phyloP scores from a whole-genome alignment of 2,888 invertebrate genomes.

The Ophioninae sp. region DNA sequence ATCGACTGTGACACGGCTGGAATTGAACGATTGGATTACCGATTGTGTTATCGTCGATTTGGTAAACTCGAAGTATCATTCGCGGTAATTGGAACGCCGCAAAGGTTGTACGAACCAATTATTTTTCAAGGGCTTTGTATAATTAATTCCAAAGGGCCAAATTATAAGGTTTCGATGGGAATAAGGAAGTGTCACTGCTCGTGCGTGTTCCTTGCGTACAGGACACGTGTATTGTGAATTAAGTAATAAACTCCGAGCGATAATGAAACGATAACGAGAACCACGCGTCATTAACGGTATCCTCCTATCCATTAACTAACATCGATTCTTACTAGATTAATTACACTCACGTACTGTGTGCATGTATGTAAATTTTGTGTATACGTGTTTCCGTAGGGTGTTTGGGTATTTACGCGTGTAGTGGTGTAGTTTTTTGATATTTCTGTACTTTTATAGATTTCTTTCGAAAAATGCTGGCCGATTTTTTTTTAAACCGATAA shows the following conservation, averaged over 20 bases:
- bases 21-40: neutral
- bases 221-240: neutral
- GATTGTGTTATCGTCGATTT: neutral
- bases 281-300: slow-evolving; percentile 58
- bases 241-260: slow-evolving; percentile 49
- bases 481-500: too few species aligned
- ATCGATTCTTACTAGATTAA: slow-evolving; percentile 52
- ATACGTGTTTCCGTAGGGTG: slow-evolving; percentile 36
- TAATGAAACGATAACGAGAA: slow-evolving; percentile 54
- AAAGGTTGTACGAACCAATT: slow-evolving; percentile 10
- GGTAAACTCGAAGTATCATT: neutral
- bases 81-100: neutral
- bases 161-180: neutral
- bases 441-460: slow-evolving; percentile 36
- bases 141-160: neutral
- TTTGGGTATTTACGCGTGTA: slow-evolving; percentile 40
- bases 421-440: too few species aligned
- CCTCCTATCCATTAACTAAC: slow-evolving; percentile 64
- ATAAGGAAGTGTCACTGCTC: neutral
- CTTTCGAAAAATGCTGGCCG: too few species aligned
- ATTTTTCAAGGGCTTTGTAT: neutral
- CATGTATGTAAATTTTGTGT: slow-evolving; percentile 40
- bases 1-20: too few species aligned
- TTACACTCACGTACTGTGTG: slow-evolving; percentile 53
- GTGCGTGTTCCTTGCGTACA: neutral